phyloP scores from a whole-genome alignment of 2,113 vertebrate genomes.

The Tachuris rubrigastra region DNA sequence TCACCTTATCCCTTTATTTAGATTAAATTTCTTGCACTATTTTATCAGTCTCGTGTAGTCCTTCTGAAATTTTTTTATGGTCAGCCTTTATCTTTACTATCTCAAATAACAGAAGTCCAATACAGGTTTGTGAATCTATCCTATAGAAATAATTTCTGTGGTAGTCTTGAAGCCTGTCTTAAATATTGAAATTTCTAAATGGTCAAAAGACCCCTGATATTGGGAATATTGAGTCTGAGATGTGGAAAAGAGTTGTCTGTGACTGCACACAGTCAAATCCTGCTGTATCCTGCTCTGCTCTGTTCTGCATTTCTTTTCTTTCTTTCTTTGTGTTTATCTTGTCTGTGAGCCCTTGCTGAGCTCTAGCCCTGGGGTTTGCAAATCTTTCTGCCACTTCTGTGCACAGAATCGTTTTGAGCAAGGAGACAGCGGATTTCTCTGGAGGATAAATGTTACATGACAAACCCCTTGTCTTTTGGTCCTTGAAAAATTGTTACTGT shows the following conservation, averaged over 20 bases:
- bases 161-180: neutral
- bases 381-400: neutral
- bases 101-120: neutral
- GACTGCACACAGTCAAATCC: neutral
- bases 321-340: neutral
- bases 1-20: slow-evolving; percentile 17
- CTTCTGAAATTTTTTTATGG: slow-evolving; percentile 2
- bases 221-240: neutral
- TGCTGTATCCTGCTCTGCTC: neutral
- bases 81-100: neutral
- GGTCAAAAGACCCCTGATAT: neutral
- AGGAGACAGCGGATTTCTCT: neutral
- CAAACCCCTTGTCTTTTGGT: slow-evolving; percentile 37
- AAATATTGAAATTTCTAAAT: neutral
- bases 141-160: neutral
- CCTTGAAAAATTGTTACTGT: slow-evolving; percentile 55
- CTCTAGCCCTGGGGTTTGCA: neutral
- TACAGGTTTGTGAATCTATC: neutral
- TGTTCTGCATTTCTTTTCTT: neutral
- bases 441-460: neutral
- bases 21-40: neutral
- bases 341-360: neutral
- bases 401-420: neutral
- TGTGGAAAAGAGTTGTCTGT: neutral
- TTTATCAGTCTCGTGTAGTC: neutral